Evolutionary conservation across 2,888 invertebrate species (phyloP).

Genomic region (Strigamia transsilvanica): DNA sequence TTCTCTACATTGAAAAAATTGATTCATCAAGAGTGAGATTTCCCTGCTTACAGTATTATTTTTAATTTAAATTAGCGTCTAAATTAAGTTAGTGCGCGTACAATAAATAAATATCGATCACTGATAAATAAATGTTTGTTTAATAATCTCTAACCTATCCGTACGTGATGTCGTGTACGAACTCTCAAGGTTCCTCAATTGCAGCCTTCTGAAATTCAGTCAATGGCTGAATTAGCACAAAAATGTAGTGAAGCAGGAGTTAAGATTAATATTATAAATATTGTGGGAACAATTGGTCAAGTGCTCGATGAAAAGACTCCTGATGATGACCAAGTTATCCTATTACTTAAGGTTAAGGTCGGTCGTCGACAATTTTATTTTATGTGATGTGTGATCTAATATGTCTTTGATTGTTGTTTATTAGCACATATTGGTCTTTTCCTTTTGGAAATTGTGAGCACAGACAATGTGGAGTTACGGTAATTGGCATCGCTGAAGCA

Average conservation of each 20-base stretch:
- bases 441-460: slow-evolving; percentile 70
- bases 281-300: slow-evolving; percentile 59
- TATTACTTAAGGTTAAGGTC: not conserved
- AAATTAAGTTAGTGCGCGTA: too few relatives aligned
- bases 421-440: slow-evolving; percentile 67
- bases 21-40: too few relatives aligned
- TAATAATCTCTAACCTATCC: too few relatives aligned
- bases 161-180: too few relatives aligned
- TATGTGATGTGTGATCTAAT: not conserved
- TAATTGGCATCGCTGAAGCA: slow-evolving; percentile 77
- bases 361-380: slow-evolving; percentile 15
- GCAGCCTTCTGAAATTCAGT: slow-evolving; percentile 60
- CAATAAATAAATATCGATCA: too few relatives aligned
- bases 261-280: slow-evolving; percentile 60
- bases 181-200: slow-evolving; percentile 63
- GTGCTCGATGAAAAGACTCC: not conserved
- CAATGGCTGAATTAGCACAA: slow-evolving; percentile 60
- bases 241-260: slow-evolving; percentile 59
- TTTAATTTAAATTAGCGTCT: too few relatives aligned
- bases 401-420: not conserved
- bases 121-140: too few relatives aligned
- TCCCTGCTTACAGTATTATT: too few relatives aligned
- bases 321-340: not conserved
- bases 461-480: slow-evolving; percentile 69
- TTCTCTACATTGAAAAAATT: too few relatives aligned